Conservation (phyloP, 2,113 vertebrate genomes). For the Rhabdomys dilectus region DNA sequence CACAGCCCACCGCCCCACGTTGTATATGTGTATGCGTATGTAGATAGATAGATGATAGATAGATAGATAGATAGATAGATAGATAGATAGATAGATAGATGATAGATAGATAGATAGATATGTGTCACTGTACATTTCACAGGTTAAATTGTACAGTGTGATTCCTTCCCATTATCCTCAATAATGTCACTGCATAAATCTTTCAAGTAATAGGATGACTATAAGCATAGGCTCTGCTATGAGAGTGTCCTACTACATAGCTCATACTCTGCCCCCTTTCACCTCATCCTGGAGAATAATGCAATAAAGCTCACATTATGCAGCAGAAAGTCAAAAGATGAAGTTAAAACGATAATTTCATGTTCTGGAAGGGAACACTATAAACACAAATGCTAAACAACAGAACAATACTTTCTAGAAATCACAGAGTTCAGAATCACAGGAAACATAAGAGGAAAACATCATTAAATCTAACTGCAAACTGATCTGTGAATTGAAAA, state of each 20-base stretch:
- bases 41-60: no score
- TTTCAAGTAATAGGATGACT: not conserved
- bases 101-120: not conserved
- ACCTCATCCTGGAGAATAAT: not conserved
- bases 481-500: constrained; percentile 47
- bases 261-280: not conserved
- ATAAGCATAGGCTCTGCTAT: not conserved
- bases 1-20: no score
- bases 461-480: constrained; percentile 54
- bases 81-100: accelerated
- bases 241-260: not conserved
- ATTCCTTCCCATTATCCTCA: not conserved
- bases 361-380: not conserved
- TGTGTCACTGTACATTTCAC: not conserved
- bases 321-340: not conserved
- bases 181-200: not conserved
- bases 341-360: constrained; percentile 42
- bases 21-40: no score
- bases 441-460: constrained; percentile 38
- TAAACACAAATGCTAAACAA: constrained; percentile 4
- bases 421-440: constrained; percentile 50
- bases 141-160: not conserved
- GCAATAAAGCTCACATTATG: not conserved
- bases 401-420: constrained; percentile 28
- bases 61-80: not conserved